Evolutionary conservation across 2,888 invertebrate genomes (phyloP).

Genomic region (Thysanoteuthis rhombus): DNA sequence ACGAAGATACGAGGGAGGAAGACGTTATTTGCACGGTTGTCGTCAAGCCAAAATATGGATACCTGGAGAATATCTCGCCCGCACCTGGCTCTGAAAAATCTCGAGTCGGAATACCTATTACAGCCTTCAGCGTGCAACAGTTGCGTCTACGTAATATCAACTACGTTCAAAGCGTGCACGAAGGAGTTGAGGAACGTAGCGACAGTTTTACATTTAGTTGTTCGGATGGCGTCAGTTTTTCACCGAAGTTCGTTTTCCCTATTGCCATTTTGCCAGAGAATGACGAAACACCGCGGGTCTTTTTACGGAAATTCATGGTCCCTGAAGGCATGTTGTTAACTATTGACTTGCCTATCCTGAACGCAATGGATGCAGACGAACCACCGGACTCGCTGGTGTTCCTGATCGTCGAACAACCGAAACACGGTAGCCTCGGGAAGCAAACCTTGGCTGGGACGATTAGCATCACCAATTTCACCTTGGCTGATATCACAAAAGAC

Average conservation of each 20-base stretch:
- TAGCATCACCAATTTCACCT: conserved; percentile 58
- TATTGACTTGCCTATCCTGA: conserved; percentile 65
- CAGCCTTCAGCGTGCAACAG: conserved; percentile 62
- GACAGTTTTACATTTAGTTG: conserved; percentile 63
- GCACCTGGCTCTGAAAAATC: conserved; percentile 62
- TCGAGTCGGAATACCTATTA: conserved; percentile 59
- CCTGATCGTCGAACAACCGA: conserved; percentile 54
- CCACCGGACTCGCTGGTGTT: conserved; percentile 62
- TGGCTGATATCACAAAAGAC: conserved; percentile 59
- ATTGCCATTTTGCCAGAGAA: conserved; percentile 64
- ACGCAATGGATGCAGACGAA: conserved; percentile 63
- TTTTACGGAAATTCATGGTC: conserved; percentile 64
- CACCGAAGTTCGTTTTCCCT: conserved; percentile 52
- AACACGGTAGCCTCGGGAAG: conserved; percentile 62
- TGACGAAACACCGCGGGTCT: conserved; percentile 66
- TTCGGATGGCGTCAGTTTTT: conserved; percentile 64
- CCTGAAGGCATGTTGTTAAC: conserved; percentile 66
- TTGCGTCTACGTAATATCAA: conserved; percentile 56
- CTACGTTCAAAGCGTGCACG: conserved; percentile 68
- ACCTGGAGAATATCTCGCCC: conserved; percentile 65
- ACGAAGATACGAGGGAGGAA: conserved; percentile 60
- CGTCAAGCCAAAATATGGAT: conserved; percentile 62
- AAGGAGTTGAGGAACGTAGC: conserved; percentile 62
- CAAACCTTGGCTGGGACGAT: conserved; percentile 59
- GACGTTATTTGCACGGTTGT: conserved; percentile 62